These are phyloP conservation scores for Patella pellucida DNA, from an alignment of 2,888 invertebrate species.

Conservation along the genomic window DNA sequence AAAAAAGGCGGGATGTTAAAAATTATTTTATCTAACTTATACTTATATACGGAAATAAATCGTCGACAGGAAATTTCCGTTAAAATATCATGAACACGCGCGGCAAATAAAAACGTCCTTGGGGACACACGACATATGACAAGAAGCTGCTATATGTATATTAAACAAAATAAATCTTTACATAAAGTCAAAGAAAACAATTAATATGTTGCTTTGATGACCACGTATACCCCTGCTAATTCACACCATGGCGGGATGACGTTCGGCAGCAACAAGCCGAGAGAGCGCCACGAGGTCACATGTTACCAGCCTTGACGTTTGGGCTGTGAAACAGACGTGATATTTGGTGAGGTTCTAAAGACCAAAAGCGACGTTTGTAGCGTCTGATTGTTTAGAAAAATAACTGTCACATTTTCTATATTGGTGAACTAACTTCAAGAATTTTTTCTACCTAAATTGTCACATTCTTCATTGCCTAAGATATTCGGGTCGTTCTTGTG, in stretches of 20 bases:
- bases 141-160: neutral
- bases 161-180: neutral
- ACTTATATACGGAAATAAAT: too few species aligned
- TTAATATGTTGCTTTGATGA: neutral
- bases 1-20: too few species aligned
- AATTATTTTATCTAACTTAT: too few species aligned
- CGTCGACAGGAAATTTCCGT: too few species aligned
- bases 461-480: too few species aligned
- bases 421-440: too few species aligned
- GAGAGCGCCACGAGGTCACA: neutral
- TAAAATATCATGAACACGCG: too few species aligned
- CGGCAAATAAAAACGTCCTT: too few species aligned
- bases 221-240: neutral
- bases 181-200: neutral
- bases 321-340: neutral
- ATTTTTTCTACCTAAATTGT: too few species aligned
- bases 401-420: neutral
- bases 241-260: neutral
- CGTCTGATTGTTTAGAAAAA: constrained; percentile 10
- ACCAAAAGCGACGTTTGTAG: neutral
- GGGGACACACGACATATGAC: too few species aligned
- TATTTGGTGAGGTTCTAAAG: neutral
- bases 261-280: neutral
- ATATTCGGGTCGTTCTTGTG: too few species aligned
- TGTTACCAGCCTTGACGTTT: constrained; percentile 9